phyloP scores from a whole-genome alignment of 2,888 invertebrate species.

The Drosophila subsilvestris region DNA sequence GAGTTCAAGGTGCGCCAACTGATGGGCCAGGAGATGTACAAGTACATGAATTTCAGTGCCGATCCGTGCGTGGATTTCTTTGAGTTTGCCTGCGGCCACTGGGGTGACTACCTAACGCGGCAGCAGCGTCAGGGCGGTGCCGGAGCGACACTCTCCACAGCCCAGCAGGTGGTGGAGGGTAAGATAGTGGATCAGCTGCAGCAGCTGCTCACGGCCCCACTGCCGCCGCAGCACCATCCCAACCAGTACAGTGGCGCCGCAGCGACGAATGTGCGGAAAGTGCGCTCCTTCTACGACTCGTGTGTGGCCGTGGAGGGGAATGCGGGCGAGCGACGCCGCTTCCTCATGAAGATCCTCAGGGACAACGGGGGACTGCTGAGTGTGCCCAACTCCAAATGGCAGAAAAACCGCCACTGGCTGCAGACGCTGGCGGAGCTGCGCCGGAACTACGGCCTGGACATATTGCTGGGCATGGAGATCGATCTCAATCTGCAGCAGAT shows the following conservation, averaged over 20 bases:
- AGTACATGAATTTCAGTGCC: slow-evolving; percentile 72
- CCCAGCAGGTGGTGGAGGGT: slow-evolving; percentile 60
- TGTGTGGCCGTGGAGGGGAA: slow-evolving; percentile 64
- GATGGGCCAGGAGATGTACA: slow-evolving; percentile 54
- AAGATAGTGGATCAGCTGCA: slow-evolving; percentile 64
- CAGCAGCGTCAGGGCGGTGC: slow-evolving; percentile 43
- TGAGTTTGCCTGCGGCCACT: slow-evolving; percentile 81
- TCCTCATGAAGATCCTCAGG: slow-evolving; percentile 65
- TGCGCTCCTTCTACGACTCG: slow-evolving; percentile 76
- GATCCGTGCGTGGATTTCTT: slow-evolving; percentile 82
- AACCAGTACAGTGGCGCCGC: slow-evolving; percentile 38
- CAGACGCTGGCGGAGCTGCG: slow-evolving; percentile 70
- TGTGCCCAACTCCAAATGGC: slow-evolving; percentile 72
- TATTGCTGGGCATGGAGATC: slow-evolving; percentile 78
- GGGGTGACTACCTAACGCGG: slow-evolving; percentile 63
- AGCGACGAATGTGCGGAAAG: slow-evolving; percentile 58
- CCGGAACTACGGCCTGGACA: slow-evolving; percentile 76
- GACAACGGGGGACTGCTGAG: slow-evolving; percentile 74
- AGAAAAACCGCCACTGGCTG: slow-evolving; percentile 73
- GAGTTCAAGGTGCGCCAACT: slow-evolving; percentile 44
- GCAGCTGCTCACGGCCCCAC: slow-evolving; percentile 55
- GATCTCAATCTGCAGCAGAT: slow-evolving; percentile 68
- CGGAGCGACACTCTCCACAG: slow-evolving; percentile 43
- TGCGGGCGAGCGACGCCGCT: slow-evolving; percentile 56
- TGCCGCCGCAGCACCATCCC: slow-evolving; percentile 41